These are phyloP conservation scores for Kryptolebias marmoratus DNA, from an alignment of 2,113 vertebrate genomes.

Conservation along the genomic window DNA sequence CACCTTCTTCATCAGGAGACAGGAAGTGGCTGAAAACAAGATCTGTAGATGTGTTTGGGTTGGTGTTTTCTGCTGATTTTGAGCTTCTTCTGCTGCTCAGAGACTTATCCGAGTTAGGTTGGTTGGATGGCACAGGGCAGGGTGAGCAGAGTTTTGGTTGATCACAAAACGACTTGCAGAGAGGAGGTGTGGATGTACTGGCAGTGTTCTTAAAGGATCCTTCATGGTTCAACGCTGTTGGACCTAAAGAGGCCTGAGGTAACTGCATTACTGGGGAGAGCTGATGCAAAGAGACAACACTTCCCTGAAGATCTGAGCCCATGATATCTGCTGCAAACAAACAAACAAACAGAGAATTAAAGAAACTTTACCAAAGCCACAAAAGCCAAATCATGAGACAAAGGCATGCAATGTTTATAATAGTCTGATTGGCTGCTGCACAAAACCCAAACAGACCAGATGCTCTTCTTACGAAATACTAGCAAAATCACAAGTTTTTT, in stretches of 20 bases:
- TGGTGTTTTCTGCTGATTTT: constrained; percentile 1
- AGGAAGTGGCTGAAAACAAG: not conserved
- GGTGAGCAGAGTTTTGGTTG: constrained; percentile 9
- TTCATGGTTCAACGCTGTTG: not conserved
- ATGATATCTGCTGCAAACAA: constrained; percentile 34
- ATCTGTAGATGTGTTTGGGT: not conserved
- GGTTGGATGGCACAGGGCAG: not conserved
- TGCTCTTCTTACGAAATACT: too few relatives aligned
- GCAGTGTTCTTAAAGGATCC: not conserved
- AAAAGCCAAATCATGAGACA: not conserved
- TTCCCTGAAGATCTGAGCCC: constrained; percentile 23
- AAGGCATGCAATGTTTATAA: not conserved
- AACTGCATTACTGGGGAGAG: constrained; percentile 27
- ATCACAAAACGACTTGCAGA: not conserved
- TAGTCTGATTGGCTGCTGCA: too few relatives aligned
- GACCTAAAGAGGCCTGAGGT: constrained; percentile 8
- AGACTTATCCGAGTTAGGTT: not conserved
- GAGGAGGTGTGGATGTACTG: not conserved
- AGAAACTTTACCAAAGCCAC: too few relatives aligned
- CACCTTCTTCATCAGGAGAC: constrained; percentile 12
- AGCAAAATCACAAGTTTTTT: too few relatives aligned
- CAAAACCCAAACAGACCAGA: too few relatives aligned
- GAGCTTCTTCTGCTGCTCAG: not conserved
- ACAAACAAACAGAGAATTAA: not conserved
- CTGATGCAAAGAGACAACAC: constrained; percentile 31